Evolutionary conservation across 23 tunicate genomes (phyloP).

Genomic region (Ciona savignyi): DNA sequence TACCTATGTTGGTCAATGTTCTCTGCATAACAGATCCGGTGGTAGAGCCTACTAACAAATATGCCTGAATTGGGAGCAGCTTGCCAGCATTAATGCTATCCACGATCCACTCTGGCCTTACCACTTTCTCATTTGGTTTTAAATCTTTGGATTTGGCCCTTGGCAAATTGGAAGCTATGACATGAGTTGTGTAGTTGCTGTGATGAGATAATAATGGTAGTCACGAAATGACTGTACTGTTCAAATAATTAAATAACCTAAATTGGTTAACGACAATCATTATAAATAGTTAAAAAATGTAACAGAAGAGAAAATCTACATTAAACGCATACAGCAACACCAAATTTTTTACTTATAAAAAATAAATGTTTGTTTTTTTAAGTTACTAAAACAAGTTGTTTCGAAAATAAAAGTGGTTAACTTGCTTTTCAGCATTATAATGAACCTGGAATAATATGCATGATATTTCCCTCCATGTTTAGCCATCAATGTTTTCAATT

Average conservation of each 20-base stretch:
- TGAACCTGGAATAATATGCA: conserved; percentile 79
- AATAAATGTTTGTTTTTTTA: too few species aligned
- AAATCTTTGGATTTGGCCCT: conserved; percentile 68
- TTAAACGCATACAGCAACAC: too few species aligned
- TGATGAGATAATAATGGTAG: too few species aligned
- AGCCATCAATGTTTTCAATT: conserved; percentile 72
- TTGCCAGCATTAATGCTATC: conserved; percentile 64
- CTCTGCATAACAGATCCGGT: too few species aligned
- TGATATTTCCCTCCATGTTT: conserved; percentile 91
- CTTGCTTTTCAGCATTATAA: background rate
- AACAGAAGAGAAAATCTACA: too few species aligned
- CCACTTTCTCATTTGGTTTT: conserved; percentile 67
- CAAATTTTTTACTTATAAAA: too few species aligned
- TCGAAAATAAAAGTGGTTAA: too few species aligned
- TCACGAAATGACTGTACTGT: too few species aligned
- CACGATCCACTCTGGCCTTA: conserved; percentile 80
- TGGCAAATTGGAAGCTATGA: conserved; percentile 72
- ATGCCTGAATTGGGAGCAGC: conserved; percentile 54
- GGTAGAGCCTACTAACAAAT: conserved; percentile 12
- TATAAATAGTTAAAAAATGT: too few species aligned
- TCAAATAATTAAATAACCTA: too few species aligned
- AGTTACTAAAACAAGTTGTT: too few species aligned
- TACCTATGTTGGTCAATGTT: background rate
- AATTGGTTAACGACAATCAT: too few species aligned
- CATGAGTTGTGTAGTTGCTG: conserved; percentile 53